Percentiles rank a stretch among this genome's conserved stretches.
Conservation (phyloP, 2,113 vertebrate species). For the Epinephelus cyanopodus region DNA sequence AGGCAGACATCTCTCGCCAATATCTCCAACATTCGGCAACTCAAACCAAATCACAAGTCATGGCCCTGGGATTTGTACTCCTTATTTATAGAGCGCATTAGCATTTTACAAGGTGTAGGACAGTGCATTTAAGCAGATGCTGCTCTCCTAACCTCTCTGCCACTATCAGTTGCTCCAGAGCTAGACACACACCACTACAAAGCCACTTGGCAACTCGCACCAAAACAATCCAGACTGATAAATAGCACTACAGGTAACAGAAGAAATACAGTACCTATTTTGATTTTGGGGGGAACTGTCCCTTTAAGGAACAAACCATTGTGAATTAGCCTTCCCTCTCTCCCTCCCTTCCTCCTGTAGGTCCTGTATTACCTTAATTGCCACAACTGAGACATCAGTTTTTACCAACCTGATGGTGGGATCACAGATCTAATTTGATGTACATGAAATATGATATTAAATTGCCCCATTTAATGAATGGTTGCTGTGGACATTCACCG, state of each 20-base stretch:
- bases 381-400: constrained; percentile 14
- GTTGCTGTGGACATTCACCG: constrained; percentile 41
- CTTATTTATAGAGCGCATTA: constrained; percentile 56
- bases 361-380: constrained; percentile 21
- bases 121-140: constrained; percentile 44
- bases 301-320: constrained; percentile 29
- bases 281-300: too few species aligned
- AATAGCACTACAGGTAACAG: too few species aligned
- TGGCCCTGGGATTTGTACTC: constrained; percentile 30
- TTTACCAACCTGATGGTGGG: constrained; percentile 14
- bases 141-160: constrained; percentile 35
- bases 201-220: too few species aligned
- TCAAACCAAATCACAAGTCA: not conserved
- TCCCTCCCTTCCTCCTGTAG: not conserved
- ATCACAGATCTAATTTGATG: constrained; percentile 20
- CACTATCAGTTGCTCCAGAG: constrained; percentile 18
- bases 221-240: too few species aligned
- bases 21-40: too few species aligned
- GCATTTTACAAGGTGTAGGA: constrained; percentile 48
- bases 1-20: too few species aligned
- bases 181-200: constrained; percentile 42
- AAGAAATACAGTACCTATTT: too few species aligned
- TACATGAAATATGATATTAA: not conserved
- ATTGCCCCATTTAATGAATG: not conserved
- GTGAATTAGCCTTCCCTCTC: constrained; percentile 10